Evolutionary conservation across 2,113 vertebrate species (phyloP).

Genomic region (Phaetusa simplex): DNA sequence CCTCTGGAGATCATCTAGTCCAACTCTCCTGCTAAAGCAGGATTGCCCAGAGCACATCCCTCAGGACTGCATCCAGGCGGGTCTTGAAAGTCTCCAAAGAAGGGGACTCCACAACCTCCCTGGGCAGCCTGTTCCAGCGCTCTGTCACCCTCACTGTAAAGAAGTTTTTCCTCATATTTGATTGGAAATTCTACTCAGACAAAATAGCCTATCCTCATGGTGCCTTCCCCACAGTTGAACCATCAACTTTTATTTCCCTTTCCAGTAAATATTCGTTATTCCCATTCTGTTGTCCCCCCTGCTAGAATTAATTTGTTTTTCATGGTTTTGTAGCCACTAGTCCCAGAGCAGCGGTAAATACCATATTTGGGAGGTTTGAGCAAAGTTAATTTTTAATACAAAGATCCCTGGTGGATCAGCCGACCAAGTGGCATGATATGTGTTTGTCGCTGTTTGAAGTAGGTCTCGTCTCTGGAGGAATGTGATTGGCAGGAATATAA

Average conservation of each 20-base stretch:
- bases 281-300: not conserved
- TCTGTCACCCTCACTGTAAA: no score
- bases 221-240: not conserved
- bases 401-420: constrained; percentile 28
- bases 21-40: no score
- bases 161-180: no score
- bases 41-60: no score
- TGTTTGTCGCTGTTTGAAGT: not conserved
- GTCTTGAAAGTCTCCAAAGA: no score
- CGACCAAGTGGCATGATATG: not conserved
- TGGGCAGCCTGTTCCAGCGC: no score
- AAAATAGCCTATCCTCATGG: not conserved
- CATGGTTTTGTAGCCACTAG: not conserved
- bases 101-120: no score
- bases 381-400: not conserved
- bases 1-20: no score
- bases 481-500: constrained; percentile 43
- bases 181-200: not conserved
- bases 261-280: not conserved
- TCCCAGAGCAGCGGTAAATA: not conserved
- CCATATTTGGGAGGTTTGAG: constrained; percentile 7
- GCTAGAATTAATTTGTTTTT: not conserved
- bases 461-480: constrained; percentile 27
- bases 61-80: no score
- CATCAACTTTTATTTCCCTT: not conserved